Conservation (phyloP, 2,797 vertebrate genomes). For the Aselliscus stoliczkanus region DNA sequence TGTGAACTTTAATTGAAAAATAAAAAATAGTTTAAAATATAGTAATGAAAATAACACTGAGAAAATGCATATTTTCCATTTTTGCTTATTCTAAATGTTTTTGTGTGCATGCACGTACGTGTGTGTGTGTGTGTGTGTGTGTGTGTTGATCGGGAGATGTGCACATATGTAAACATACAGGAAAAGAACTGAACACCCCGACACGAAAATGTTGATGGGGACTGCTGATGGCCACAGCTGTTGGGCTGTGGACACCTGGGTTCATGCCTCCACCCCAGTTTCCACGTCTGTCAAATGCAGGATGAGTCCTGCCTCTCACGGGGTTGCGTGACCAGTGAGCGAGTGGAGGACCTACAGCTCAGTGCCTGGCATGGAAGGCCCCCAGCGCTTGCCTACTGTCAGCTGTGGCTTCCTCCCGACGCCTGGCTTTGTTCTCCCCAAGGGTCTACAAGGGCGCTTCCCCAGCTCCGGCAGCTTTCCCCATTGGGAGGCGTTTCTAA, state of each 20-base stretch:
- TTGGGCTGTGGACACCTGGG: too few relatives aligned
- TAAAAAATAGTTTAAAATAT: neutral
- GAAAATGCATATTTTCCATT: neutral
- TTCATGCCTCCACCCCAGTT: neutral
- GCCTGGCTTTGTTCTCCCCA: neutral
- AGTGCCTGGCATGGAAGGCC: too few relatives aligned
- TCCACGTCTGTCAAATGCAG: too few relatives aligned
- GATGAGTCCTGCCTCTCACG: accelerated
- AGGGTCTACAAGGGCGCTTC: neutral
- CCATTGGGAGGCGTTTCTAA: constrained; percentile 65
- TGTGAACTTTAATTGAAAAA: too few relatives aligned
- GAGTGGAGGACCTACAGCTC: too few relatives aligned
- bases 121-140: too few relatives aligned
- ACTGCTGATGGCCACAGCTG: too few relatives aligned
- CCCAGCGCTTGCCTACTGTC: too few relatives aligned
- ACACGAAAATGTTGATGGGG: too few relatives aligned
- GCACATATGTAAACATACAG: too few relatives aligned
- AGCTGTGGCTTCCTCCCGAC: neutral
- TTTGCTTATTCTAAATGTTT: neutral
- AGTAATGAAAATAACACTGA: neutral
- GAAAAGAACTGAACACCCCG: too few relatives aligned
- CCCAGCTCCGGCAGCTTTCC: neutral
- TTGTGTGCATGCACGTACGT: too few relatives aligned
- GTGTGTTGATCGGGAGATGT: neutral
- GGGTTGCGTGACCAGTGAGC: neutral